Base-by-base conservation (phyloP, 2,113 vertebrate genomes). In the Lophius piscatorius region DNA sequence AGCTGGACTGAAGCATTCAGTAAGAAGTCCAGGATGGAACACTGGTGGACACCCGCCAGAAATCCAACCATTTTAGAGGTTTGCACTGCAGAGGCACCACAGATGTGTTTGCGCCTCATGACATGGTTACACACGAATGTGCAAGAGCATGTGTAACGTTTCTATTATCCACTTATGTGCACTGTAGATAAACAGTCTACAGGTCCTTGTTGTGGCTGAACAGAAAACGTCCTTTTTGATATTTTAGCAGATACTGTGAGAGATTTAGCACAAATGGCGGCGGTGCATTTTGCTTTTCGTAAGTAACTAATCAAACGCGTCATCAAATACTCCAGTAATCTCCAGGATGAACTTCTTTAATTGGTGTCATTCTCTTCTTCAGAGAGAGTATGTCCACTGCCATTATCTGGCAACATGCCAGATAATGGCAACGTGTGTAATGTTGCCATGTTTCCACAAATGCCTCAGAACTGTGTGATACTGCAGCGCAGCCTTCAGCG, bases 401-500 rank as follows among this genome's bases (percentile, higher is more conserved):
- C n/a, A n/a, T n/a, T n/a, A n/a, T n/a, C n/a, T n/a, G n/a, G n/a
- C n/a, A n/a, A n/a, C n/a, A 49, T 71, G 47, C 81, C 57, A 66
- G 63, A 38, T 55, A 40, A 68, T 23, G 23, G n/a, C 59, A 17
- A 61, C 65, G 29, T 10, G 1, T 80, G 52, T 59, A 70, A 58
- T 76, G 46, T 42, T 69, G 63, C 78, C 26, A 70, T 80, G 86
- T 14, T 68, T 39, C 12, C 84, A 74, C 75, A 45, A 31, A 68
- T 74, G 35, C 47, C 34, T 63, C 76, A 89, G 87, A 92, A 90
- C 90, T 91, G 90, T 89, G 91, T 92, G 91, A 91, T 92, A 93
- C 93, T 92, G 90, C 90, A 91, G 92, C 92, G 88, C 80, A 82
- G 93, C 92, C 92, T 88, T 94, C 93, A 91, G 92, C 82, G 87